These are phyloP conservation scores for Pogonomyrmex barbatus DNA, from an alignment of 1,140 invertebrate species.

Conservation along the genomic window DNA sequence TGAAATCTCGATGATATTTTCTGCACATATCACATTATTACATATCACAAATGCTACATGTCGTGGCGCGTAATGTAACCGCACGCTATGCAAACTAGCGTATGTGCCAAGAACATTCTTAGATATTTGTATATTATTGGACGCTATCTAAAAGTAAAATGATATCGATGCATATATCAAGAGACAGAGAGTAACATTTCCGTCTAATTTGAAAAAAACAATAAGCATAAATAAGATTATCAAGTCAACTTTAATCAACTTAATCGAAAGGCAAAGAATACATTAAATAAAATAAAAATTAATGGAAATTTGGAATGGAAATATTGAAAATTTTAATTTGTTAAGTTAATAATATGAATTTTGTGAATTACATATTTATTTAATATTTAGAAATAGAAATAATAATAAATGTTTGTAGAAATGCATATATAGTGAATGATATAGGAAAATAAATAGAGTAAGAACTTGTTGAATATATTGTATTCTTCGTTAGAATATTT, in stretches of 20 bases:
- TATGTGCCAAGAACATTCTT: slow-evolving; percentile 19
- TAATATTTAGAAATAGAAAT: not conserved
- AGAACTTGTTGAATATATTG: not conserved
- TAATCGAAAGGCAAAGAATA: not conserved
- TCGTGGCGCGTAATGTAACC: slow-evolving; percentile 1
- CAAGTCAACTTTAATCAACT: not conserved
- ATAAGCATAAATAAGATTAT: not conserved
- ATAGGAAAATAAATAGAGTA: not conserved
- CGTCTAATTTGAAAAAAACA: not conserved
- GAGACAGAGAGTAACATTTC: not conserved
- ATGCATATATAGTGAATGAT: not conserved
- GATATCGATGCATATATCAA: not conserved
- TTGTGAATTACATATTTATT: not conserved
- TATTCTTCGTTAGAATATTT: not conserved
- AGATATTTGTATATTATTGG: slow-evolving; percentile 12
- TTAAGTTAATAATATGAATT: not conserved
- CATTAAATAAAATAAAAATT: not conserved
- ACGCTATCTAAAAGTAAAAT: slow-evolving; percentile 2
- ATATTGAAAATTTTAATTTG: not conserved
- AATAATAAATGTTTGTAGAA: not conserved
- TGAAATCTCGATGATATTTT: slow-evolving; percentile 1
- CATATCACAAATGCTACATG: slow-evolving; percentile 13
- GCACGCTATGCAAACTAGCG: not conserved
- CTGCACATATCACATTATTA: slow-evolving; percentile 20
- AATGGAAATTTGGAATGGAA: not conserved